These are phyloP conservation scores for Lingula anatina DNA, from an alignment of 2,888 invertebrate genomes.

Conservation along the genomic window DNA sequence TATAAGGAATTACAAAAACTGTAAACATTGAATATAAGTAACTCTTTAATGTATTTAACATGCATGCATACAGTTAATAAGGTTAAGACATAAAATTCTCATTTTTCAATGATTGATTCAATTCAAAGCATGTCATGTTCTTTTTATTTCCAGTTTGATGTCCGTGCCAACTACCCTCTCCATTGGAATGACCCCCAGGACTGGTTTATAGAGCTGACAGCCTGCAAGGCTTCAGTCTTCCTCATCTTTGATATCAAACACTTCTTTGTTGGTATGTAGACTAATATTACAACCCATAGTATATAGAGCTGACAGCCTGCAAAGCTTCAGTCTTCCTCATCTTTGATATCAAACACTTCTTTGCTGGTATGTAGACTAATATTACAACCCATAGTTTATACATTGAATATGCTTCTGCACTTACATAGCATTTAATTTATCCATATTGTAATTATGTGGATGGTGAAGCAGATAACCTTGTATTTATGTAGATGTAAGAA, in stretches of 20 bases:
- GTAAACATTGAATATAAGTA: too few species aligned
- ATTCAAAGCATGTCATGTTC: not conserved
- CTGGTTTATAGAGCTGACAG: slow-evolving; percentile 86
- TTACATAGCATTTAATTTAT: too few species aligned
- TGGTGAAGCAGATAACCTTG: too few species aligned
- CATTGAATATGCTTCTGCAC: slow-evolving; percentile 91
- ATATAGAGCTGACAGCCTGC: slow-evolving; percentile 82
- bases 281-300: too few species aligned
- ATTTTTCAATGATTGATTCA: too few species aligned
- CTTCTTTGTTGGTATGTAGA: slow-evolving; percentile 77
- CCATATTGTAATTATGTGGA: too few species aligned
- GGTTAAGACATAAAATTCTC: too few species aligned
- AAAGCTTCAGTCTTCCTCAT: slow-evolving; percentile 89
- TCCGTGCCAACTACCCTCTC: slow-evolving; percentile 83
- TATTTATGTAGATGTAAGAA: too few species aligned
- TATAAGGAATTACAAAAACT: too few species aligned
- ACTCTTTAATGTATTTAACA: too few species aligned
- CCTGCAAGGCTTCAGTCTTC: slow-evolving; percentile 88
- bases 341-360: slow-evolving; percentile 93
- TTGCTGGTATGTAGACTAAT: slow-evolving; percentile 70
- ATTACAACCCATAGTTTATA: too few species aligned
- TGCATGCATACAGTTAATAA: too few species aligned
- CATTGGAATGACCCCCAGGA: slow-evolving; percentile 96
- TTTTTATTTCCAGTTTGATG: slow-evolving; percentile 61
- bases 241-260: slow-evolving; percentile 92